A percentile compares a stretch with the other conserved stretches of the same genome.
These are phyloP conservation scores for Dipodomys stephensi DNA, from an alignment of 2,113 vertebrate species.

Conservation along the genomic window DNA sequence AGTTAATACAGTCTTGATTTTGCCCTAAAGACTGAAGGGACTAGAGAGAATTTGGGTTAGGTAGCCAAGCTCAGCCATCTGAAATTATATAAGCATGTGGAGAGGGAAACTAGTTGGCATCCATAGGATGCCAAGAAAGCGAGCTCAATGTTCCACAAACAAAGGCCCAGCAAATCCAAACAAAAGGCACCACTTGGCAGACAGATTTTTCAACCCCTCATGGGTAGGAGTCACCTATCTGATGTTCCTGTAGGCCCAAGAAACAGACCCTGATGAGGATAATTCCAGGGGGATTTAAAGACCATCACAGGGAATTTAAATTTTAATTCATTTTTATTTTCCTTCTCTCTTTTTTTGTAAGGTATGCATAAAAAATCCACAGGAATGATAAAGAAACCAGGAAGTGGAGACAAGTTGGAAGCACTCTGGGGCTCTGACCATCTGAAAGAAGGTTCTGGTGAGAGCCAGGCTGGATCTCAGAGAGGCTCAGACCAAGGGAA, in stretches of 20 bases:
- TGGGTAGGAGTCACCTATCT: not conserved
- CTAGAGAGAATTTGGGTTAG: not conserved
- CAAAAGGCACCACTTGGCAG: not conserved
- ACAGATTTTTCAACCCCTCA: not conserved
- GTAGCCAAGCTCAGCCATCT: not conserved
- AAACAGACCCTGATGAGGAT: not conserved
- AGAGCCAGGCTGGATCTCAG: conserved; percentile 73
- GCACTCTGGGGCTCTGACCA: conserved; percentile 83
- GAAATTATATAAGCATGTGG: not conserved
- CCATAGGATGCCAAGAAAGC: not conserved
- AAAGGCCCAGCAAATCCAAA: not conserved
- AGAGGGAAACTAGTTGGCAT: not conserved
- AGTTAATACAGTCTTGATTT: not conserved
- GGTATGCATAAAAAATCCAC: conserved; percentile 98
- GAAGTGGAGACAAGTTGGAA: conserved; percentile 85
- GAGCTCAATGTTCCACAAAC: not conserved
- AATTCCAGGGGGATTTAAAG: not conserved
- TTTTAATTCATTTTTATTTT: not conserved
- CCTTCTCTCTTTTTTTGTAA: conserved; percentile 78
- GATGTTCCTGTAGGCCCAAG: not conserved
- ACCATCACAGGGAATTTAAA: conserved; percentile 16
- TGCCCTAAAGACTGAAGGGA: not conserved
- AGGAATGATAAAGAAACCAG: conserved; percentile 89
- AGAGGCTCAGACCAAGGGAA: conserved; percentile 66
- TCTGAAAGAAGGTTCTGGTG: conserved; percentile 80